Base-by-base conservation (phyloP, 2,888 invertebrate species). In the Drosophila atripex region DNA sequence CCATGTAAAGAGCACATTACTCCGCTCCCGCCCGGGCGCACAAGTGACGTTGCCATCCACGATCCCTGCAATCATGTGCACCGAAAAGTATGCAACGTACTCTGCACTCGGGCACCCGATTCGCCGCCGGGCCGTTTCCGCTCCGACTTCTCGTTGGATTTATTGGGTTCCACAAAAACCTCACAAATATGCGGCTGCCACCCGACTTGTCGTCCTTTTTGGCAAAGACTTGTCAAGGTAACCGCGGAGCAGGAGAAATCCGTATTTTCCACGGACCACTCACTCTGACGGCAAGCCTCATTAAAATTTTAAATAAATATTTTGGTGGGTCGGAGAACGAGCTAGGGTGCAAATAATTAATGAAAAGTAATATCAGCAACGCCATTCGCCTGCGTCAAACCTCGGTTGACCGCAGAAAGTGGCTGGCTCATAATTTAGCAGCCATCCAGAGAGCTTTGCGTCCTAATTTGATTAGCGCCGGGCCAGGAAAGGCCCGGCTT, bases 291-390 rank as follows among this genome's bases (percentile, higher is more conserved):
- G 35, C 35, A n/a, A 12, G 64, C 30, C 86, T 79, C 83, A 87
- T 79, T 86, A 86, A 75, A 83, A 79, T 83, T 82, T 71, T 55
- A 77, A 74, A 82, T 75, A 75, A 78, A 87, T 82, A 77, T 79
- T 70, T 51, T 71, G 68, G 14, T 18, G 49, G 49, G 49, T 50
- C 45, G 50, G 46, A 43, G 30, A 35, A 23, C 28, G 39, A 57
- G 57, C n/a, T 32, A 43, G 30, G 56, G 57, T 69, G 63, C 71
- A 70, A 85, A 87, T 84, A 79, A 87, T 87, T 82, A 84, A 84
- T 87, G 84, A 71, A 66, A 77, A 78, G 78, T 84, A 80, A 84
- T 80, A 80, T 77, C 60, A 71, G 55, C 43, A 49, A 57, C 60
- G 65, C 66, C 66, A 47, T 25, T 45, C 28, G 63, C 25, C 78